Evolutionary conservation across 2,113 vertebrate genomes (phyloP).

Genomic region (Calidris pygmaea): DNA sequence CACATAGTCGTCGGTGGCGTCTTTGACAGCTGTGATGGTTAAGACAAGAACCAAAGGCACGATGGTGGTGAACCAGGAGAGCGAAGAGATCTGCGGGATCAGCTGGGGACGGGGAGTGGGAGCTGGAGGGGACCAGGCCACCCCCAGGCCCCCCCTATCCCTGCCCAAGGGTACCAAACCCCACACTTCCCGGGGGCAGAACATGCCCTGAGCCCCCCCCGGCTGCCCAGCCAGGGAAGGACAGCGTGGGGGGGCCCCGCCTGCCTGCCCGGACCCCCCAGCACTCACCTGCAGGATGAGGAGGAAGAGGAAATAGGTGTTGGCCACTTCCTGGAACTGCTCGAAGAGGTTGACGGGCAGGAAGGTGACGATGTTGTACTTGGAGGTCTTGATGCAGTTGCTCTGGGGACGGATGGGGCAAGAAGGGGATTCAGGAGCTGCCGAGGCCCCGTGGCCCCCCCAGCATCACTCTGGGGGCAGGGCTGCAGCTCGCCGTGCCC

Average conservation of each 20-base stretch:
- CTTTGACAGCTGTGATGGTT: conserved; percentile 95
- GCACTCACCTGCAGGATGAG: conserved; percentile 91
- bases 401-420: conserved; percentile 60
- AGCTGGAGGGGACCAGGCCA: not conserved
- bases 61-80: conserved; percentile 98
- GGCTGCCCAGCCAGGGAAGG: not conserved
- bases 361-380: conserved; percentile 94
- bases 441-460: fast-evolving
- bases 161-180: not conserved
- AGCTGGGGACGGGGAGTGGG: conserved; percentile 70
- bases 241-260: fast-evolving
- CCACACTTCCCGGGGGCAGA: too few relatives aligned
- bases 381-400: conserved; percentile 96
- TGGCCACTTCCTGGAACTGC: conserved; percentile 98
- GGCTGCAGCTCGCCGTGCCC: not conserved
- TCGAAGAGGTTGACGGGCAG: conserved; percentile 96
- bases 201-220: fast-evolving
- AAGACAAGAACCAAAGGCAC: conserved; percentile 98
- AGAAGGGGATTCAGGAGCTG: not conserved
- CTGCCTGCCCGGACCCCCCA: not conserved
- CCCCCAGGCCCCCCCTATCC: not conserved
- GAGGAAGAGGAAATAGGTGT: conserved; percentile 96
- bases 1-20: conserved; percentile 94
- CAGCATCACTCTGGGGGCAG: not conserved
- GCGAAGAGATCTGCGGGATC: conserved; percentile 95